Conservation (phyloP, 2,888 invertebrate genomes). For the Palloptera scutellata region DNA sequence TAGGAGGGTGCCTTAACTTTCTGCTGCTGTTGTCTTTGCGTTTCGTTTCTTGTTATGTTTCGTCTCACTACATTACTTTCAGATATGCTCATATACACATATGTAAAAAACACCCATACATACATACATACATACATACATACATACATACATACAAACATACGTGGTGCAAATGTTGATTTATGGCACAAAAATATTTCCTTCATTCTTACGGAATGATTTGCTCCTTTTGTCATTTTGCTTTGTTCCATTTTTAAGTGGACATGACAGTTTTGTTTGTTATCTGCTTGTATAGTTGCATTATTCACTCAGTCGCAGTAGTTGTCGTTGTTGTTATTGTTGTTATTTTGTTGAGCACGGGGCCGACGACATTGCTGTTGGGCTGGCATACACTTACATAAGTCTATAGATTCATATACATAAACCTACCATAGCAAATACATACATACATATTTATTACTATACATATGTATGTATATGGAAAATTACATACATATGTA, state of each 20-base stretch:
- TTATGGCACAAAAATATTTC: conserved; percentile 2
- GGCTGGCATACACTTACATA: neutral
- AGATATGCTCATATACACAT: neutral
- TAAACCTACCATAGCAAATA: conserved; percentile 1
- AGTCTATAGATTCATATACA: neutral
- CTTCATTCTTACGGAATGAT: neutral
- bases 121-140: neutral
- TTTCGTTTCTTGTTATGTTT: neutral
- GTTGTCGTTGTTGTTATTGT: neutral
- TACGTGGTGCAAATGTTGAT: neutral
- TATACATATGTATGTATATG: neutral
- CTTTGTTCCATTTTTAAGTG: neutral
- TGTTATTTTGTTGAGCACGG: no score
- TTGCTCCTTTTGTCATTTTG: neutral
- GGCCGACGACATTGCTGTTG: no score
- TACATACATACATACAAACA: neutral
- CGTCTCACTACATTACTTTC: neutral
- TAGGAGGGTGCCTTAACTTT: neutral
- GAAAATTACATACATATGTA: conserved; percentile 13
- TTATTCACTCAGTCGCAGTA: neutral
- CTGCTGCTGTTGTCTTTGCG: neutral
- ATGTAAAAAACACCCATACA: neutral
- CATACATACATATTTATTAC: conserved; percentile 2
- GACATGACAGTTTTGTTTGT: conserved; percentile 7
- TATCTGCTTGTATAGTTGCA: neutral